Conservation (phyloP, 2,113 vertebrate genomes). For the Machaerirhynchus nigripectus region DNA sequence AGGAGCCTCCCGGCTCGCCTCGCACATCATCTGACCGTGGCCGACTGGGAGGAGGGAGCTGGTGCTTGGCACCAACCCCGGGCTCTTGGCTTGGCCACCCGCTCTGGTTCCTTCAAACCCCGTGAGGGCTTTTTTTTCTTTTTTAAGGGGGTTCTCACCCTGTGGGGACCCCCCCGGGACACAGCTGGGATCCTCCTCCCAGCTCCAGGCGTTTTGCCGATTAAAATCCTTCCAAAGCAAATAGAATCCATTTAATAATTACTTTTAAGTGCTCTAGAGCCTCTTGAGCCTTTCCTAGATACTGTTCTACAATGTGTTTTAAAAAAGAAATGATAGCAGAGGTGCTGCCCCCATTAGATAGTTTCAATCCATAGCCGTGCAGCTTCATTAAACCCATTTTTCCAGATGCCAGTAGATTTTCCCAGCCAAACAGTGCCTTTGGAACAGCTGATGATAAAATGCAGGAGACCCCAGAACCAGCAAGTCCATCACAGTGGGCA, state of each 20-base stretch:
- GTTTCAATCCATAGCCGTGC: not conserved
- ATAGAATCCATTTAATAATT: not conserved
- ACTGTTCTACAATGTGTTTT: not conserved
- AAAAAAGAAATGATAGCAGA: not conserved
- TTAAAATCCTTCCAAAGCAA: not conserved
- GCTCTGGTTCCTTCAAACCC: not conserved
- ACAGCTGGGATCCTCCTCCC: not conserved
- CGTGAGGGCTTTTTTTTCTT: not conserved
- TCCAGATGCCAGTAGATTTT: fast-evolving
- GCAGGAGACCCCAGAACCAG: too few relatives aligned
- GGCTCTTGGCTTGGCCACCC: constrained; percentile 53
- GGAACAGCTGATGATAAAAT: not conserved
- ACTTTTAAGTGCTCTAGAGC: not conserved
- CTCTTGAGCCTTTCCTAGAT: not conserved
- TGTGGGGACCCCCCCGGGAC: not conserved
- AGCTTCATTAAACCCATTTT: not conserved
- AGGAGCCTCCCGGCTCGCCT: constrained; percentile 77
- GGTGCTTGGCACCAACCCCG: constrained; percentile 45
- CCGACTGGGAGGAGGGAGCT: constrained; percentile 24
- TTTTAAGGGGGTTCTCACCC: not conserved
- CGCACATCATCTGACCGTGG: constrained; percentile 78
- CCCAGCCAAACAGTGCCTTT: not conserved
- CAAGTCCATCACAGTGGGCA: fast-evolving
- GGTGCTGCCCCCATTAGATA: not conserved
- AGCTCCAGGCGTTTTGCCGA: fast-evolving